A percentile compares a stretch with the other conserved stretches of the same genome.
These are phyloP conservation scores for Danio aesculapii DNA, from an alignment of 2,797 vertebrate genomes.

Conservation along the genomic window DNA sequence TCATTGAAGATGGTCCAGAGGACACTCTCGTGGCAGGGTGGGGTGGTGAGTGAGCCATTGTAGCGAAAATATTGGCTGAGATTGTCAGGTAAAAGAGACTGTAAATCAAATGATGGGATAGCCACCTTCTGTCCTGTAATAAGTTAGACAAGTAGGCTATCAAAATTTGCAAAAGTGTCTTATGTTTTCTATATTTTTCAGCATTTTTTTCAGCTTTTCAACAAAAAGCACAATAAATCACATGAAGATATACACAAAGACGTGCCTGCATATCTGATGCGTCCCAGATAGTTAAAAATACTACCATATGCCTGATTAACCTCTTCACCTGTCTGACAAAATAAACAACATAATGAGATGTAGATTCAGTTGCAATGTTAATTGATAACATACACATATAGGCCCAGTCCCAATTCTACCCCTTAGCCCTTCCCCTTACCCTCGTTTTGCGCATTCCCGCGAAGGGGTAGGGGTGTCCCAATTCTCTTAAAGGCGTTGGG, in stretches of 20 bases:
- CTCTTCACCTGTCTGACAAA: slow-evolving; percentile 79
- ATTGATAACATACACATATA: not conserved
- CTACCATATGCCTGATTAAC: slow-evolving; percentile 82
- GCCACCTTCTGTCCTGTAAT: slow-evolving; percentile 78
- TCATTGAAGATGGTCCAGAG: slow-evolving; percentile 91
- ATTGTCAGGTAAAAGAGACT: slow-evolving; percentile 83
- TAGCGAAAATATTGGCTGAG: slow-evolving; percentile 88
- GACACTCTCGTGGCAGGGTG: slow-evolving; percentile 89
- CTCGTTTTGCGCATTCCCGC: no score
- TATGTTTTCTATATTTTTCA: not conserved
- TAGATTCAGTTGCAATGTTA: not conserved
- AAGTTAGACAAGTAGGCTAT: not conserved
- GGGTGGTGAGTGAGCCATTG: slow-evolving; percentile 93
- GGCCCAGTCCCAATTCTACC: no score
- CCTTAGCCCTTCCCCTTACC: no score
- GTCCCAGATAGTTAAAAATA: slow-evolving; percentile 84
- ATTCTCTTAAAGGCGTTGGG: no score
- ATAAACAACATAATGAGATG: not conserved
- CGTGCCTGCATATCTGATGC: slow-evolving; percentile 81
- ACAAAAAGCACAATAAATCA: not conserved
- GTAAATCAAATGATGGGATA: slow-evolving; percentile 87
- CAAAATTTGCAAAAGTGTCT: not conserved
- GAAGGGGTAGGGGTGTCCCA: no score
- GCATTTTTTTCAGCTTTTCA: no score
- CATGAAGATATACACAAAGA: slow-evolving; percentile 4